Base-by-base conservation (phyloP, 2,888 invertebrate species). In the Flexamia atlantica region DNA sequence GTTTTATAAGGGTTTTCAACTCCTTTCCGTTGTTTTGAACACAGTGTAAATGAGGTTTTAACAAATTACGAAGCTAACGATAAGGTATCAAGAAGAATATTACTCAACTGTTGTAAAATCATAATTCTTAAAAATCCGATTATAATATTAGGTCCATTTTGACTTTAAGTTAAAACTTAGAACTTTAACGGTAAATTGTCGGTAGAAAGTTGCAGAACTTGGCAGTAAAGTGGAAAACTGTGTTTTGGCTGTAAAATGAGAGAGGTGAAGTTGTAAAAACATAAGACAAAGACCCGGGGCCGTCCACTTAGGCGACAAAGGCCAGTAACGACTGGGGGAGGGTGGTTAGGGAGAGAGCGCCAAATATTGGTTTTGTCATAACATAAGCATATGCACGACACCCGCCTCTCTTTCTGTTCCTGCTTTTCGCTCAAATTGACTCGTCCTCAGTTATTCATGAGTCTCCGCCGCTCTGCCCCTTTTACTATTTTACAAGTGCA, bases 331-430 rank as follows among this genome's bases (percentile, higher is more conserved):
- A 64, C 28, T n/a, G 68, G 68, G 50, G 50, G 50, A n/a, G 5
- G 14, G 12, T 3, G 30, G 30, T 30, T 9, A 32, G 68, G 30
- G 30, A 17, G 23, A 30, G 64, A 5, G 64, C 36, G 36, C 46
- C 76, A 76, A 76, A 76, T 76, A 76, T 76, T 76, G 76, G 76
- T 28, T 28, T 46, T 76, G 76, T 76, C 76, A 76, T 46, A 76
- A 76, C 76, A 76, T 76, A 76, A 76, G 76, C 76, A 76, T 76
- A 76, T 70, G 70, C 70, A 42, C 42, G 76, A 76, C 76, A 46
- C 76, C 40, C 23, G 20, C 42, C 28, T 17, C 76, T 28, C 72
- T 42, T 17, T 42, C 46, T 76, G 46, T 76, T 46, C 28, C 76
- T 50, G 76, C 76, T 70, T 28, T 70, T 70, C 70, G 76, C 42